phyloP scores from a whole-genome alignment of 2,113 vertebrate genomes.

The Thalassarche chlororhynchos region DNA sequence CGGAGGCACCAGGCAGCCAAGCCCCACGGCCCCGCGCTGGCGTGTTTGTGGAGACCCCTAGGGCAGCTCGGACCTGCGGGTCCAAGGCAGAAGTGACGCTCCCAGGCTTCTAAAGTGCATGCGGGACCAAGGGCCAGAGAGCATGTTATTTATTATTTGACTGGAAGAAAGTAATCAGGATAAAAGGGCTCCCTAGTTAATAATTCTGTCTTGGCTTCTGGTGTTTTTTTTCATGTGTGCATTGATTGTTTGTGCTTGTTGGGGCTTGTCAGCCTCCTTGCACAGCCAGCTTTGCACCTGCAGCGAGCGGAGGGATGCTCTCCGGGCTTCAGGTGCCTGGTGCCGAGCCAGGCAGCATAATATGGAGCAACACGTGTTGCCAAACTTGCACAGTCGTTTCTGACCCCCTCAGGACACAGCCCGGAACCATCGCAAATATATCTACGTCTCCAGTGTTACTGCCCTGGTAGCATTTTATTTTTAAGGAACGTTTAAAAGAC shows the following conservation, averaged over 20 bases:
- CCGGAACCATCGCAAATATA: rapidly evolving
- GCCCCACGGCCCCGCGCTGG: rapidly evolving
- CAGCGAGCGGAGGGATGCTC: background rate
- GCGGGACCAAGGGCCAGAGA: rapidly evolving
- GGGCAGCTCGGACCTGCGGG: too few species aligned
- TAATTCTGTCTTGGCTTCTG: background rate
- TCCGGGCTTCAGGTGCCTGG: background rate
- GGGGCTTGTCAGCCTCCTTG: background rate
- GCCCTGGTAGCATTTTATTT: background rate
- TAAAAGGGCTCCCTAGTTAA: background rate
- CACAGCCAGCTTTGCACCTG: rapidly evolving
- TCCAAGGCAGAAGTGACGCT: background rate
- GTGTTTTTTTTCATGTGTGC: background rate
- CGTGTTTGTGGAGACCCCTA: rapidly evolving
- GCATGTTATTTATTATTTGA: background rate
- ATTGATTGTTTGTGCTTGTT: rapidly evolving
- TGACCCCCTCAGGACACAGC: background rate
- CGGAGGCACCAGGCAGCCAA: background rate
- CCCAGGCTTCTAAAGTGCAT: rapidly evolving
- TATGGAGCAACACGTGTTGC: rapidly evolving
- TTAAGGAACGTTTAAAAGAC: background rate
- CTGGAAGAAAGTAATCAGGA: background rate
- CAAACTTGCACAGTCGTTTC: background rate
- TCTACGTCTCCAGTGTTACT: rapidly evolving
- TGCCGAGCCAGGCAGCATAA: background rate